These are phyloP conservation scores for Euspilapteryx auroguttella DNA, from an alignment of 2,888 invertebrate genomes.

Conservation along the genomic window DNA sequence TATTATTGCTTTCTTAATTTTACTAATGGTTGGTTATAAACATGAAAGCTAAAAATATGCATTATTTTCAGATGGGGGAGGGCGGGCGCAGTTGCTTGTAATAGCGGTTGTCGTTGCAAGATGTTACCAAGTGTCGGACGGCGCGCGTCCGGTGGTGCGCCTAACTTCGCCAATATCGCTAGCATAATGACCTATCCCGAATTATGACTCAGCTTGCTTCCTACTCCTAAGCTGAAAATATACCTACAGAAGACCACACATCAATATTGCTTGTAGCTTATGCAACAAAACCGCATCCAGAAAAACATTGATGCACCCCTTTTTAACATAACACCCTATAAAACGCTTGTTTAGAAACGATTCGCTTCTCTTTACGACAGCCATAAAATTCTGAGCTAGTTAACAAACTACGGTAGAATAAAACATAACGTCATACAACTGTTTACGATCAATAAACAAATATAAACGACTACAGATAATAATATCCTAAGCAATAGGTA, in stretches of 20 bases:
- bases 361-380: slow-evolving; percentile 43
- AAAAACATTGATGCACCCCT: background rate
- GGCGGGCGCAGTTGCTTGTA: slow-evolving; percentile 45
- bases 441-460: slow-evolving; percentile 57
- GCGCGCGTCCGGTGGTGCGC: slow-evolving; percentile 21
- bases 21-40: too few relatives aligned
- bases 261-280: too few relatives aligned
- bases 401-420: slow-evolving; percentile 47
- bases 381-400: slow-evolving; percentile 41
- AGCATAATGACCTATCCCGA: slow-evolving; percentile 41
- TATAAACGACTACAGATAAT: slow-evolving; percentile 53
- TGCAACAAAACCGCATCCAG: background rate
- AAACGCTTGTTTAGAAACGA: slow-evolving; percentile 37
- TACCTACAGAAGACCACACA: background rate
- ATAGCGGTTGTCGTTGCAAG: slow-evolving; percentile 46
- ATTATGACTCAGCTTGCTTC: slow-evolving; percentile 18
- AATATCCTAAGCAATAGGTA: too few relatives aligned
- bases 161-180: slow-evolving; percentile 48
- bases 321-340: slow-evolving; percentile 17
- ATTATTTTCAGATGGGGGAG: too few relatives aligned
- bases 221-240: slow-evolving; percentile 1
- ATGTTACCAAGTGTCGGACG: slow-evolving; percentile 32
- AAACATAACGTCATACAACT: slow-evolving; percentile 39
- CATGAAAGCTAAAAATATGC: too few relatives aligned
- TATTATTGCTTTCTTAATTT: too few relatives aligned